Percentiles rank a stretch among this genome's conserved stretches.
Conservation (phyloP, 2,797 vertebrate species). For the Siniperca scherzeri region DNA sequence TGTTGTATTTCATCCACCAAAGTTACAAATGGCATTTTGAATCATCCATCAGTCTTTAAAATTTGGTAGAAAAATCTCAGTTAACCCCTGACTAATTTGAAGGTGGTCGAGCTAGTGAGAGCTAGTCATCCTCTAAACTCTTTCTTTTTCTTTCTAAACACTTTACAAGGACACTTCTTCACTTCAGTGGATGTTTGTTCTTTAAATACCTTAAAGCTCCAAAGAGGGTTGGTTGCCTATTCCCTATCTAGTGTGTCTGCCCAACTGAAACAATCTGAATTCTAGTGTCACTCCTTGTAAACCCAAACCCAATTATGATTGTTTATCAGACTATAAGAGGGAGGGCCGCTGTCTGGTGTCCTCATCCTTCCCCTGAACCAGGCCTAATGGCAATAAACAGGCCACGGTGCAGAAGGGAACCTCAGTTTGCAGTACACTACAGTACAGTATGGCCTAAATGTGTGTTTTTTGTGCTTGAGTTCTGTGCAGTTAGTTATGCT, state of each 20-base stretch:
- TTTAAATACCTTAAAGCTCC: conserved; percentile 4
- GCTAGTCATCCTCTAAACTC: conserved; percentile 24
- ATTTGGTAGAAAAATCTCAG: background rate
- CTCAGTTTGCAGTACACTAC: conserved; percentile 2
- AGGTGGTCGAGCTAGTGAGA: too few species aligned
- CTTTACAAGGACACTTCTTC: conserved; percentile 26
- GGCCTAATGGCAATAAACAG: conserved; percentile 25
- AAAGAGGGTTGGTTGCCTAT: background rate
- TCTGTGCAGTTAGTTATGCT: conserved; percentile 22
- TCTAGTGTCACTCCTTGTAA: conserved; percentile 13
- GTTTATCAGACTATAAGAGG: conserved; percentile 27
- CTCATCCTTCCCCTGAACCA: conserved; percentile 5
- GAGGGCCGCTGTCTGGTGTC: conserved; percentile 11
- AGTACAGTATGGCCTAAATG: conserved; percentile 25
- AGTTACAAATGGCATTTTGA: background rate
- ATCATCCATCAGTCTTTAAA: background rate
- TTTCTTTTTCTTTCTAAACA: background rate
- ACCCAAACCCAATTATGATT: conserved; percentile 44
- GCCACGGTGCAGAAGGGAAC: conserved; percentile 14
- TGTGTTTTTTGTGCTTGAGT: conserved; percentile 23
- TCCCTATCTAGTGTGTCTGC: background rate
- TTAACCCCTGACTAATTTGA: too few species aligned
- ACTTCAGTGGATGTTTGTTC: background rate
- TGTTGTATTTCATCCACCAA: background rate
- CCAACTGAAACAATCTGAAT: conserved; percentile 19